Evolutionary conservation across 2,797 vertebrate species (phyloP).

Genomic region (Toxotes lorentzi): DNA sequence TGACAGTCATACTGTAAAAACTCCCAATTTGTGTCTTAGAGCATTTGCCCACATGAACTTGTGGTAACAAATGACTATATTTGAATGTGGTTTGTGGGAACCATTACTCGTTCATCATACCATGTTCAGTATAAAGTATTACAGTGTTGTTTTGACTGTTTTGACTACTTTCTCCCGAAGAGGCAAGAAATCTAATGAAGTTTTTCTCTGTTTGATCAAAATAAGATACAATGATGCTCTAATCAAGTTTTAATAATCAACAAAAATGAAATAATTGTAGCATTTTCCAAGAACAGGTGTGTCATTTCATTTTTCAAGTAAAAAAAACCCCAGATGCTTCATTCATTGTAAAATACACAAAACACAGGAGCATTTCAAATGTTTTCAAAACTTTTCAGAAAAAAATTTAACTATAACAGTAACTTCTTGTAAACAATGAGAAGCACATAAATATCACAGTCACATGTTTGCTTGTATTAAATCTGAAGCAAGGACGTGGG

Average conservation of each 20-base stretch:
- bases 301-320: too few species aligned
- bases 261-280: not conserved
- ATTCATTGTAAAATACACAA: too few species aligned
- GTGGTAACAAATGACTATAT: too few species aligned
- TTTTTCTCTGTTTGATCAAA: too few species aligned
- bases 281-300: not conserved
- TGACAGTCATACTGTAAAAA: not conserved
- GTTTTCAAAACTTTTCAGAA: not conserved
- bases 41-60: not conserved
- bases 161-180: not conserved
- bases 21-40: not conserved
- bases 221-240: not conserved
- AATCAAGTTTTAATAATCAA: not conserved
- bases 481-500: not conserved
- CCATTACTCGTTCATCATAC: not conserved
- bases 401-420: not conserved
- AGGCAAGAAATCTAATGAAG: too few species aligned
- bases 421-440: not conserved
- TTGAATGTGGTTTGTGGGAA: not conserved
- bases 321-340: too few species aligned
- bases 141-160: not conserved
- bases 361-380: not conserved
- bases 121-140: not conserved
- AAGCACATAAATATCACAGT: not conserved
- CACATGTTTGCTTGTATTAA: not conserved